Percentiles rank a stretch among this genome's conserved stretches.
These are phyloP conservation scores for Smutsia temminckii DNA, from an alignment of 2,797 vertebrate genomes.

Conservation along the genomic window DNA sequence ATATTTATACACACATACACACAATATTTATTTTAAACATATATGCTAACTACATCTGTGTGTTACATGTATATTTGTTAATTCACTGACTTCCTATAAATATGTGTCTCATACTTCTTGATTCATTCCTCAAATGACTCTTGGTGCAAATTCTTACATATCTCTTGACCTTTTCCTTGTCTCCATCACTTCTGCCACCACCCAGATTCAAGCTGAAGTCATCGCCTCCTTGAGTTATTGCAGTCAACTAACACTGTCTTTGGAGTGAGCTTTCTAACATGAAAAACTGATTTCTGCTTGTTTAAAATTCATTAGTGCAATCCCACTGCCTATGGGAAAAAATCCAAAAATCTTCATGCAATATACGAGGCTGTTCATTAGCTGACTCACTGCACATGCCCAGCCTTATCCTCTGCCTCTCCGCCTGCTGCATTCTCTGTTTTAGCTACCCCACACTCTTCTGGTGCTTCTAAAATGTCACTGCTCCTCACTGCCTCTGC, in stretches of 20 bases:
- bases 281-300: neutral
- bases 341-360: neutral
- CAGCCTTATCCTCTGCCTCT: neutral
- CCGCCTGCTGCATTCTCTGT: neutral
- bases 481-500: neutral
- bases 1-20: neutral
- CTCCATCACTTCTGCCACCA: neutral
- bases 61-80: neutral
- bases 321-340: neutral
- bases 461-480: neutral
- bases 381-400: neutral
- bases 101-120: no score
- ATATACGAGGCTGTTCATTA: neutral
- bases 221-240: neutral
- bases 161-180: neutral
- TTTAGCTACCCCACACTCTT: neutral
- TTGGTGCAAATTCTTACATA: neutral
- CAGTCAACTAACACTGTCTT: neutral
- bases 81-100: neutral
- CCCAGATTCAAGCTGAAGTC: neutral
- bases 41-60: neutral
- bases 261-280: neutral
- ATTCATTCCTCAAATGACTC: neutral
- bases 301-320: neutral
- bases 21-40: neutral